Evolutionary conservation across 2,113 vertebrate genomes (phyloP).

Genomic region (Saccopteryx leptura): DNA sequence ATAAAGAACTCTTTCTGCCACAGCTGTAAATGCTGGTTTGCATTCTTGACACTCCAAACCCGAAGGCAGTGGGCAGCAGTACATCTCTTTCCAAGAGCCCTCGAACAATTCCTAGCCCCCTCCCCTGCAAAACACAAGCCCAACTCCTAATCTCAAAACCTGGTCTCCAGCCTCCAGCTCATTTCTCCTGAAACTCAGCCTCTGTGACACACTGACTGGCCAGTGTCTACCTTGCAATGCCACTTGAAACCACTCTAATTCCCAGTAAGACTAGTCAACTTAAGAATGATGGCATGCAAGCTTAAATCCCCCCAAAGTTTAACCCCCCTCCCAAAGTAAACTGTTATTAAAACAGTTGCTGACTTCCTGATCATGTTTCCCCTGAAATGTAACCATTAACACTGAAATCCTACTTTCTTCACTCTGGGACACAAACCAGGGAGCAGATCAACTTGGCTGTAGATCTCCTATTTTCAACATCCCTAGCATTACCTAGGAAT

Average conservation of each 20-base stretch:
- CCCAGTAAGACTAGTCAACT: not conserved
- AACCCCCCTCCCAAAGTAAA: conserved; percentile 17
- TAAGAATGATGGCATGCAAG: not conserved
- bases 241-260: conserved; percentile 21
- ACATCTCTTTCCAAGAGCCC: not conserved
- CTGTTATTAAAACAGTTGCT: conserved; percentile 30
- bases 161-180: not conserved
- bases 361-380: not conserved
- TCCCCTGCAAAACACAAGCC: not conserved
- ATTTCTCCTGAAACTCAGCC: conserved; percentile 20
- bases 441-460: conserved; percentile 50
- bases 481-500: not conserved
- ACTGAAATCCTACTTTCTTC: conserved; percentile 51
- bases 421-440: not conserved
- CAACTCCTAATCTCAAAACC: not conserved
- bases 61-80: not conserved
- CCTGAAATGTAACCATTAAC: conserved; percentile 50
- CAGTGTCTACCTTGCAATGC: conserved; percentile 31
- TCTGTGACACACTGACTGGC: not conserved
- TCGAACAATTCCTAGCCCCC: not conserved
- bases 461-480: conserved; percentile 58
- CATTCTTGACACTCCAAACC: conserved; percentile 23
- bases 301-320: not conserved
- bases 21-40: not conserved
- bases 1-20: conserved; percentile 48